phyloP scores from a whole-genome alignment of 2,888 invertebrate genomes.

The Xestia sexstrigata region DNA sequence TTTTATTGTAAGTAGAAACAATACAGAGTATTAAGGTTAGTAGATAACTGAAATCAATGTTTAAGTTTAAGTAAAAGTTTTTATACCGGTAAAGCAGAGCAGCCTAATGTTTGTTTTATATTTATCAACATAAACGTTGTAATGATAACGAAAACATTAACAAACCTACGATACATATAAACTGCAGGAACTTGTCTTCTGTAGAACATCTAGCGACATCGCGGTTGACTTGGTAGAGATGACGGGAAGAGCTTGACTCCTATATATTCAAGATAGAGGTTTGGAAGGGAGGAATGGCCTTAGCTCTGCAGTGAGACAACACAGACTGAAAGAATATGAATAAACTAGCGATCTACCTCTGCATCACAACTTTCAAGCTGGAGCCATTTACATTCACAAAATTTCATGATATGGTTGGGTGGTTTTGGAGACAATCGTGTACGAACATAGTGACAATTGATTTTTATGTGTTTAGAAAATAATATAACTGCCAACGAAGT shows the following conservation, averaged over 20 bases:
- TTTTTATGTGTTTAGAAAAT: neutral
- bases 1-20: slow-evolving; percentile 17
- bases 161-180: neutral
- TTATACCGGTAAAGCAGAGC: neutral
- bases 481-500: neutral
- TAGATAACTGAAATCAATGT: neutral
- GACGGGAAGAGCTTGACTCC: neutral
- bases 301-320: neutral
- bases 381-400: no score
- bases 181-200: neutral
- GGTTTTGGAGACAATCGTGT: neutral
- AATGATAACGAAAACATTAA: neutral
- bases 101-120: neutral
- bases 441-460: no score
- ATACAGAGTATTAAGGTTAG: neutral
- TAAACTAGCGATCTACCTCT: neutral
- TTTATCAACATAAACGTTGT: neutral
- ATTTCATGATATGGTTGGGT: neutral
- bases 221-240: neutral
- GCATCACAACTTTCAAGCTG: neutral
- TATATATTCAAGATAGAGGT: neutral
- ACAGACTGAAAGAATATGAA: neutral
- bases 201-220: neutral
- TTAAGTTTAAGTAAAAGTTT: neutral
- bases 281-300: neutral